Evolutionary conservation across 30 jellyfish, hydroid and myxozoan genomes (phyloP).

Genomic region (Mastigias papua): DNA sequence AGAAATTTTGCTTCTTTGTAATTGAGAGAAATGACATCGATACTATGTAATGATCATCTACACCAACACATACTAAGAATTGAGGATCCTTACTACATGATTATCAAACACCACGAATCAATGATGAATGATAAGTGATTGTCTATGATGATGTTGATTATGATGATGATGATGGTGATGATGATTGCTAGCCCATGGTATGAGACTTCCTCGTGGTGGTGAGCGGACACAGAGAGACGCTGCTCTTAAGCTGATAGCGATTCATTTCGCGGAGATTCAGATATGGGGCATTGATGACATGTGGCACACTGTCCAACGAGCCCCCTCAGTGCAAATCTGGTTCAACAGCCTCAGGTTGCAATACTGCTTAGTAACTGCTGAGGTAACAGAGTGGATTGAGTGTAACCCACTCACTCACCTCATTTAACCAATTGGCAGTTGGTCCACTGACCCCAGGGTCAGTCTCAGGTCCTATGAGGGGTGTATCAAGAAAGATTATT

Average conservation of each 20-base stretch:
- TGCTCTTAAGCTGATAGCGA: too few species aligned
- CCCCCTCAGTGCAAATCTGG: not conserved
- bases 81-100: too few species aligned
- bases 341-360: not conserved
- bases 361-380: not conserved
- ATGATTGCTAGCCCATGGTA: too few species aligned
- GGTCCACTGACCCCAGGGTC: not conserved
- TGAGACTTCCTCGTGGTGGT: too few species aligned
- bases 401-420: not conserved
- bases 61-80: too few species aligned
- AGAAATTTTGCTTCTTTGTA: too few species aligned
- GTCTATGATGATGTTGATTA: not conserved
- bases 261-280: not conserved
- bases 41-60: too few species aligned
- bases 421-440: not conserved
- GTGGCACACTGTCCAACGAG: not conserved
- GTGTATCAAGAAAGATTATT: not conserved
- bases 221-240: too few species aligned
- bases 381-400: not conserved
- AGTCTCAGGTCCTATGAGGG: not conserved
- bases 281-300: not conserved
- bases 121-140: too few species aligned
- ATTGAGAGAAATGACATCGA: too few species aligned
- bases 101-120: too few species aligned
- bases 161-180: too few species aligned